phyloP scores from a whole-genome alignment of 1,140 invertebrate genomes.

The Dryas iulia region DNA sequence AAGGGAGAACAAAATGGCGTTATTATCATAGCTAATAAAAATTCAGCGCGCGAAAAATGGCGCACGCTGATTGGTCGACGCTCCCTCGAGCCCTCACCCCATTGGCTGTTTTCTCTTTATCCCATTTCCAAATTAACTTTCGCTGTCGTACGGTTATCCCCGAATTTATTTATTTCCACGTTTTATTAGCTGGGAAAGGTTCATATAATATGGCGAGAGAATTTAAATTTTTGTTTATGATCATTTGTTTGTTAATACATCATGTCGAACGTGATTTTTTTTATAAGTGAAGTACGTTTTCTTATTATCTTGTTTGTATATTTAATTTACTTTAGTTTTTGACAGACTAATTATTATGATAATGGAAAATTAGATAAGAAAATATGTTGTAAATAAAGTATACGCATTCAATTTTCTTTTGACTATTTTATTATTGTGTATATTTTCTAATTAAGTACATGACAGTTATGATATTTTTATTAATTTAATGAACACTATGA shows the following conservation, averaged over 20 bases:
- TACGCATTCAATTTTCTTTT: too few species aligned
- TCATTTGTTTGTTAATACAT: background rate
- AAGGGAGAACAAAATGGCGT: conserved; percentile 73
- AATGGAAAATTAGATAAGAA: too few species aligned
- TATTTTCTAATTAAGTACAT: too few species aligned
- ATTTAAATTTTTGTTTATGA: conserved; percentile 23
- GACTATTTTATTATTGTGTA: too few species aligned
- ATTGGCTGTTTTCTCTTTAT: conserved; percentile 72
- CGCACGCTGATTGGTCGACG: conserved; percentile 56
- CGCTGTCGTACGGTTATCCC: conserved; percentile 69
- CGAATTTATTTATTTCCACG: conserved; percentile 70
- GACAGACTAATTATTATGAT: too few species aligned
- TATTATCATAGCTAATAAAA: conserved; percentile 79
- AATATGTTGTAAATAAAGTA: too few species aligned
- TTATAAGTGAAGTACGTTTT: background rate
- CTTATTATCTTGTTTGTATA: background rate
- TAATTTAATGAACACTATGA: too few species aligned
- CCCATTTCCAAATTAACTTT: conserved; percentile 80
- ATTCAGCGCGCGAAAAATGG: conserved; percentile 77
- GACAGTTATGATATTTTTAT: too few species aligned
- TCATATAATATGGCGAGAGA: conserved; percentile 29
- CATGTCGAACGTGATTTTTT: background rate
- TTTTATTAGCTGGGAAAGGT: conserved; percentile 59
- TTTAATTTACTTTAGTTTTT: too few species aligned
- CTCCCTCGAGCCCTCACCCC: conserved; percentile 53